Evolutionary conservation across 2,113 vertebrate species (phyloP), one percentile per base, ranked within the genome.

Genomic region (Brachyistius frenatus): DNA sequence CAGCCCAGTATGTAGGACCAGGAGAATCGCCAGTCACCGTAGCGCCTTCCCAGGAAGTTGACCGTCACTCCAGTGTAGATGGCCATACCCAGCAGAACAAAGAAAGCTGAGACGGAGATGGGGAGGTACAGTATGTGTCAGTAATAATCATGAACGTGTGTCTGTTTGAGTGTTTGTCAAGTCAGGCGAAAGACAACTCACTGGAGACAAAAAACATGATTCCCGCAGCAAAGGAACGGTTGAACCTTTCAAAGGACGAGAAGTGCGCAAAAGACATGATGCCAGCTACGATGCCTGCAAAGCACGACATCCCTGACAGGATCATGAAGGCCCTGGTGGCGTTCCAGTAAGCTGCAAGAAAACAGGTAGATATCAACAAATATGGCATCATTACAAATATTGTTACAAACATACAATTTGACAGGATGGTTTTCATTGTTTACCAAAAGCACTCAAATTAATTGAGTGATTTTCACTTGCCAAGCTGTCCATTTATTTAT

Each of bases 1-100:
- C 96, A 97, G 88, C 95, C 95, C 71, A 97, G 90, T 83, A 97
- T 96, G 89, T 97, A 97, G 7, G 96, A 97, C 96, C 96, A 97
- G 84, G 96, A 96, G 83, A 97, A 97, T 44, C 96, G 94, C 96
- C 96, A 97, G 83, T 97, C 96, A 13, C 96, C 95, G 0, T 96
- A 97, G 6, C 96, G 95, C 60, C 92, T 95, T 49, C 96, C 96
- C 4, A 97, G 93, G 87, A 97, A 96, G 86, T 95, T 96, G 52
- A 97, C 81, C 0, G 96, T 96, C 83, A 97, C 95, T 6, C 96
- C 96, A 0, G 96, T 96, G 66, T 96, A 97, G 72, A 97, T 93
- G 30, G 94, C 95, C 95, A 97, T 94, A 16, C 93, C 96, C 82
- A 96, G 80, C 55, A 96, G 89, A 58, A 96, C 90, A 66, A 96